Conservation (phyloP, 2,888 invertebrate genomes). For the Eucera pruinosa region DNA sequence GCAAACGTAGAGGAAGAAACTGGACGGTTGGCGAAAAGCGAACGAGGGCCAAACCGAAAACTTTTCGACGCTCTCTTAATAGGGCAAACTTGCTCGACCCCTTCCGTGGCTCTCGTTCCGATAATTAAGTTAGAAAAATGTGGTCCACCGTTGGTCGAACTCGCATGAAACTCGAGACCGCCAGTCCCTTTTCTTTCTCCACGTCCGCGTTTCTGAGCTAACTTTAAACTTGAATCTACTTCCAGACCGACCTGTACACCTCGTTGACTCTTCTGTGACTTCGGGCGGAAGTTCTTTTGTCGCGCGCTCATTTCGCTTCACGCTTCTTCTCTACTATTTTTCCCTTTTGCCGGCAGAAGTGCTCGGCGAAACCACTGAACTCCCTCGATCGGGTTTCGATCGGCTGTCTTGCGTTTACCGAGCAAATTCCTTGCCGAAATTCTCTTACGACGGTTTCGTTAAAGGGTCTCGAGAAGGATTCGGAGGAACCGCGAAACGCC, state of each 20-base stretch:
- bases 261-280: conserved; percentile 61
- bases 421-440: too few relatives aligned
- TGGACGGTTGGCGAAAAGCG: conserved; percentile 33
- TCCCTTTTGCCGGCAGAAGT: background rate
- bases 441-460: too few relatives aligned
- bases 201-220: conserved; percentile 51
- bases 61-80: conserved; percentile 66
- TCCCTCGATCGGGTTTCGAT: background rate
- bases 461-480: too few relatives aligned
- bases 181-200: conserved; percentile 34
- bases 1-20: conserved; percentile 48
- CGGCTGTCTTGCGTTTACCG: background rate
- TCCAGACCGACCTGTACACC: conserved; percentile 50
- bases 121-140: conserved; percentile 82
- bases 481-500: too few relatives aligned
- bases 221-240: conserved; percentile 74
- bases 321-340: background rate
- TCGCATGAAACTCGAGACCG: conserved; percentile 63
- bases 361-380: background rate
- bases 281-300: conserved; percentile 54
- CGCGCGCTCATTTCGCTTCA: conserved; percentile 40
- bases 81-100: conserved; percentile 65
- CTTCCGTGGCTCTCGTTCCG: conserved; percentile 66
- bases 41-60: conserved; percentile 67
- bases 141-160: conserved; percentile 67